These are phyloP conservation scores for Oithona nana DNA, from an alignment of 2,888 invertebrate species.

Conservation along the genomic window DNA sequence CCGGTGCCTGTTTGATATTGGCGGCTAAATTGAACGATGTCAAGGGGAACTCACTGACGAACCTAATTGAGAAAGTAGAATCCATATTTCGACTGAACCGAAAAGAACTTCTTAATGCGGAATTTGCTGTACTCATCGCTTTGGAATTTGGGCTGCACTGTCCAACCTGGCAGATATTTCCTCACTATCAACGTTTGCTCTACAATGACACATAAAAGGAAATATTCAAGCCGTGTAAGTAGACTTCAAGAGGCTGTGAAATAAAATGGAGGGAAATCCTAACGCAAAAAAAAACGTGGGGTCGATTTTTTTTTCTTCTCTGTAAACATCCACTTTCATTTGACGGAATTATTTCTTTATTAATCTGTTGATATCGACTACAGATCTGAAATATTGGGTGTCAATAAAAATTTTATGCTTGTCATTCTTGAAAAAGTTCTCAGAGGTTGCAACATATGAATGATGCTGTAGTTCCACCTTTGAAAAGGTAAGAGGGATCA, in stretches of 20 bases:
- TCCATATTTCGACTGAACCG: slow-evolving; percentile 70
- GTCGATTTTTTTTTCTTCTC: too few relatives aligned
- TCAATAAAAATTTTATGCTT: neutral
- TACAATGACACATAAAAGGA: slow-evolving; percentile 33
- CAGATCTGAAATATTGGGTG: neutral
- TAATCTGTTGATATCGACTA: neutral
- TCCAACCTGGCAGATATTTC: slow-evolving; percentile 68
- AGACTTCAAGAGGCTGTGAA: too few relatives aligned
- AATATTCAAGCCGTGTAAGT: too few relatives aligned
- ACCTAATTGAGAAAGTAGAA: slow-evolving; percentile 79
- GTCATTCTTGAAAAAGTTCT: neutral
- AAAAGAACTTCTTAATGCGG: slow-evolving; percentile 70
- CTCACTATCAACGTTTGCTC: slow-evolving; percentile 80
- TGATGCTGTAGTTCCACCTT: neutral
- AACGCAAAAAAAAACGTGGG: too few relatives aligned
- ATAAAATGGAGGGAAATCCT: too few relatives aligned
- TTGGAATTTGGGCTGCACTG: slow-evolving; percentile 83
- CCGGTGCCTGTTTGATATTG: slow-evolving; percentile 77
- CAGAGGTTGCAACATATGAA: neutral
- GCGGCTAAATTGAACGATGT: slow-evolving; percentile 94
- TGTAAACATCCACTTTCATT: too few relatives aligned
- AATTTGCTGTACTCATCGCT: slow-evolving; percentile 84
- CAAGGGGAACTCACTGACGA: slow-evolving; percentile 67
- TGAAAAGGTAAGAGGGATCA: neutral
- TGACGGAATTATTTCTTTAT: neutral